Percentiles rank a stretch among this genome's conserved stretches.
These are phyloP conservation scores for Palaemon carinicauda DNA, from an alignment of 1,140 invertebrate genomes.

Conservation along the genomic window DNA sequence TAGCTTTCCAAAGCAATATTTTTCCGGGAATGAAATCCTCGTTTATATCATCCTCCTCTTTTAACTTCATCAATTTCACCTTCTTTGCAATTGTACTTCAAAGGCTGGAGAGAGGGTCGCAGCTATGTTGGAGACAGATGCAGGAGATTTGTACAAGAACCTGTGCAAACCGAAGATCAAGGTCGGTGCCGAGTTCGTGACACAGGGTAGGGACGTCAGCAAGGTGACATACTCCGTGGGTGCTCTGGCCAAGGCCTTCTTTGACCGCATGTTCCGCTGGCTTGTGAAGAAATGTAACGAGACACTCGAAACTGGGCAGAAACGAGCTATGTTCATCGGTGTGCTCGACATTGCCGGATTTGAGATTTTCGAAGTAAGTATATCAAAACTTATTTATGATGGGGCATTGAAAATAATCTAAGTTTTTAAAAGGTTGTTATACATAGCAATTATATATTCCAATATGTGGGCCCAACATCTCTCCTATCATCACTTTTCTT, in stretches of 20 bases:
- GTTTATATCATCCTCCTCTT: no score
- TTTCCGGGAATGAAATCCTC: no score
- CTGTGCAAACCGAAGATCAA: background rate
- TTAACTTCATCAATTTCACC: no score
- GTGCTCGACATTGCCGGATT: background rate
- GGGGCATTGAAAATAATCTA: slow-evolving; percentile 63
- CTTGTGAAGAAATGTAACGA: slow-evolving; percentile 69
- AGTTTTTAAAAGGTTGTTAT: slow-evolving; percentile 69
- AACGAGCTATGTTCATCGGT: background rate
- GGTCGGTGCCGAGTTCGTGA: background rate
- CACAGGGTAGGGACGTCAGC: background rate
- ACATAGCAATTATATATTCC: slow-evolving; percentile 68
- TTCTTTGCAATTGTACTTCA: no score
- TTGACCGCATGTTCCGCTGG: slow-evolving; percentile 69
- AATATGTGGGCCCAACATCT: background rate
- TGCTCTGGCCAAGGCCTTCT: slow-evolving; percentile 69
- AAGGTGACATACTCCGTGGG: slow-evolving; percentile 63
- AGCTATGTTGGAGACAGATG: background rate
- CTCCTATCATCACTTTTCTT: background rate
- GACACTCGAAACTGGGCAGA: slow-evolving; percentile 60
- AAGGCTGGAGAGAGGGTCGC: background rate
- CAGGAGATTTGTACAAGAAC: background rate
- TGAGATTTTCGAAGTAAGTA: background rate
- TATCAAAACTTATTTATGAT: background rate
- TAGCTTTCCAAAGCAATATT: no score